Conservation (phyloP, 2,797 vertebrate genomes). For the Hippoglossus hippoglossus region DNA sequence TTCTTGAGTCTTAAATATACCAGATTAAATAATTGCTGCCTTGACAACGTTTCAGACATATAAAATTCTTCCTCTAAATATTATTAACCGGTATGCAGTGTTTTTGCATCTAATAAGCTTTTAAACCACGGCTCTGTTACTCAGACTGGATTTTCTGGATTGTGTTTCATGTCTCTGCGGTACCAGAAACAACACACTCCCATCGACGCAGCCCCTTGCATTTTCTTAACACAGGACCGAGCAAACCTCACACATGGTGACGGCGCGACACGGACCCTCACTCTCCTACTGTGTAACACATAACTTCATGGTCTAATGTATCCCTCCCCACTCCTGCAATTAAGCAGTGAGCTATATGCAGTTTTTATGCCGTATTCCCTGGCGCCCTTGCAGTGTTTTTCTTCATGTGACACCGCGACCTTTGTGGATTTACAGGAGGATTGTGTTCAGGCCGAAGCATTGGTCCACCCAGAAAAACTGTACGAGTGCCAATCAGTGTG, state of each 20-base stretch:
- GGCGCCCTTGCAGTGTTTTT: constrained; percentile 26
- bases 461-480: constrained; percentile 31
- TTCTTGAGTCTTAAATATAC: background rate
- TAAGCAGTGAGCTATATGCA: background rate
- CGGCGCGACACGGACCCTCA: background rate
- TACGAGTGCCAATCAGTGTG: constrained; percentile 18
- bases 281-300: constrained; percentile 2
- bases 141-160: background rate
- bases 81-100: background rate
- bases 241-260: background rate
- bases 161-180: background rate
- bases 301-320: too few relatives aligned
- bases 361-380: background rate
- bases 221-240: background rate
- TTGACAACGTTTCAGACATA: background rate
- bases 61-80: background rate
- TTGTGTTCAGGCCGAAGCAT: constrained; percentile 22
- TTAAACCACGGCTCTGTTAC: background rate
- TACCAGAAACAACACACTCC: constrained; percentile 5
- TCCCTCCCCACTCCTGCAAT: background rate
- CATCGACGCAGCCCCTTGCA: background rate
- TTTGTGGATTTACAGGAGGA: constrained; percentile 33
- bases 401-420: constrained; percentile 17
- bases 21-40: background rate
- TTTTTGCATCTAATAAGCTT: background rate